Base-by-base conservation (phyloP, 2,797 vertebrate species). In the Crocidura indochinensis region DNA sequence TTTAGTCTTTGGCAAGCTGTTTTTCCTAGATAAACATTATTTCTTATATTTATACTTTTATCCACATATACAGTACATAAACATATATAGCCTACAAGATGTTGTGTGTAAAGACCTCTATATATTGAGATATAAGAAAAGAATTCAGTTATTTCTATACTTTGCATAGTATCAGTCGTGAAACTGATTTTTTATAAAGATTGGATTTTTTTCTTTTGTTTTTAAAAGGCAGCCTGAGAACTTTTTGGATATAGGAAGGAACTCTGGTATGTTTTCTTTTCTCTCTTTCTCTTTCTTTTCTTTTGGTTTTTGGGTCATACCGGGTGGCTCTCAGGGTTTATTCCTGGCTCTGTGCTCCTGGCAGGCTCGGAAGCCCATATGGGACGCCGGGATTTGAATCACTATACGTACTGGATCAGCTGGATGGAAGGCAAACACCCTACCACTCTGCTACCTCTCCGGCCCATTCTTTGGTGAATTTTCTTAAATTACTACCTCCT, bases 1-100 rank as follows among this genome's bases (percentile, higher is more conserved):
- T 96, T 97, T n/a, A n/a, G 97, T 97, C 96, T 96, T 87, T 94
- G 93, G 93, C 96, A 96, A 97, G 94, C 95, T 96, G 64, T 91
- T 96, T 93, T 97, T 92, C 74, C 89, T 94, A 96, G 93, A 94
- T 88, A 95, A 97, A 93, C 90, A 92, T 95, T 95, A 97, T 93
- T 78, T 96, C 84, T 94, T 96, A 22, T 62, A 62, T 38, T 77
- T 94, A 73, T 83, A 68, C 68, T 60, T 91, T 82, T n/a, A 78
- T 49, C 64, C 31, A 85, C 17, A 73, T 10, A 60, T 7, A 31
- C 51, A 31, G 1, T 68, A 29, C 77, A 80, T 24, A 4, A 69
- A 6, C 80, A 76, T 56, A 73, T 82, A 15, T 74, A 53, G 44
- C 87, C 90, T 29, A 12, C 29, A 14, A 38, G 91, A 22, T 7